These are phyloP conservation scores for Amyelois transitella DNA, from an alignment of 1,140 invertebrate species.

Conservation along the genomic window DNA sequence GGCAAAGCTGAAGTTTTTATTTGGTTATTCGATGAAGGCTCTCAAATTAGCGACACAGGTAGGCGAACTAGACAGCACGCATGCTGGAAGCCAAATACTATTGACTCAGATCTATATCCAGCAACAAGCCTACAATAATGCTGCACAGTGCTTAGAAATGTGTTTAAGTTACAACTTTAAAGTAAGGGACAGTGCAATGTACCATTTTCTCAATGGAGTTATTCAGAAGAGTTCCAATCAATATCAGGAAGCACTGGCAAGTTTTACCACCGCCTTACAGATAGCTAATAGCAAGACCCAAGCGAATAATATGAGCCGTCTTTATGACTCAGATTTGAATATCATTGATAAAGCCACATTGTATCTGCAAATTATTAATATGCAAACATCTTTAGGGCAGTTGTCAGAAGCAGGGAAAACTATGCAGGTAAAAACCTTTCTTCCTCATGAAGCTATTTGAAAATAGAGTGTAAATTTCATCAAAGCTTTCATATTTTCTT, in stretches of 20 bases:
- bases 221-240: conserved; percentile 87
- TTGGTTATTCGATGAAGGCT: conserved; percentile 83
- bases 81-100: conserved; percentile 88
- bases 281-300: conserved; percentile 45
- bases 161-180: conserved; percentile 94
- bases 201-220: conserved; percentile 89
- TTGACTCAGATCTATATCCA: conserved; percentile 89
- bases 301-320: conserved; percentile 28
- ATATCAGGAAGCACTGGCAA: conserved; percentile 83
- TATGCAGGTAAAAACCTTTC: conserved; percentile 81
- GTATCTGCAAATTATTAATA: conserved; percentile 91
- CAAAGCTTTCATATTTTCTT: too few species aligned
- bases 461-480: too few species aligned
- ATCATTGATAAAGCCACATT: conserved; percentile 89
- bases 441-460: too few species aligned
- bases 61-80: conserved; percentile 84
- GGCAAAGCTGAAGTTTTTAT: conserved; percentile 86
- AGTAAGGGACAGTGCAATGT: conserved; percentile 91
- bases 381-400: conserved; percentile 81
- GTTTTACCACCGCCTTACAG: conserved; percentile 75
- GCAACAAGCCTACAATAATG: conserved; percentile 84
- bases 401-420: conserved; percentile 86
- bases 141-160: conserved; percentile 89
- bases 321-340: conserved; percentile 73
- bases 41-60: conserved; percentile 81